A percentile compares a stretch with the other conserved stretches of the same genome.
Conservation (phyloP, 37 sponge, comb jelly and placozoan species). For the Lycopodina hypogea region DNA sequence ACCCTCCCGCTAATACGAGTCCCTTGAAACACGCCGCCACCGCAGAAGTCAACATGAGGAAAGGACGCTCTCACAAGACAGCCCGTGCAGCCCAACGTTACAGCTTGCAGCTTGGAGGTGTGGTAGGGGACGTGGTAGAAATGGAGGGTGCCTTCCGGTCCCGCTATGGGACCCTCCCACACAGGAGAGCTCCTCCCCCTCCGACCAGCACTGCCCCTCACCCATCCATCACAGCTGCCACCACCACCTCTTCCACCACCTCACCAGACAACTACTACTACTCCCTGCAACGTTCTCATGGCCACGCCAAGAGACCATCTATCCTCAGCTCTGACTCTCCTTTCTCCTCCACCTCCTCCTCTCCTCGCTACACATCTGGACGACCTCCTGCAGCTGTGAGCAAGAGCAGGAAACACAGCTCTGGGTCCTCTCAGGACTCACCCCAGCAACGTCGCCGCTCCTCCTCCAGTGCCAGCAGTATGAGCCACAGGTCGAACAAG, state of each 20-base stretch:
- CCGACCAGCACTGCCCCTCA: constrained; percentile 4
- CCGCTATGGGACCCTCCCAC: neutral
- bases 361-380: no score
- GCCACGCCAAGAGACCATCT: neutral
- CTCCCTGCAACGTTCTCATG: neutral
- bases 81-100: neutral
- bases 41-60: neutral
- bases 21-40: constrained; percentile 8
- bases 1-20: neutral
- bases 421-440: neutral
- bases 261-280: neutral
- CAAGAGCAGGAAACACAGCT: no score
- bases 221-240: neutral
- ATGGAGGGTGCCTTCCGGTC: neutral
- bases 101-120: neutral
- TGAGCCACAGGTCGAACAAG: neutral
- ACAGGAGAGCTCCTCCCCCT: constrained; percentile 10
- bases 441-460: neutral
- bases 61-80: neutral
- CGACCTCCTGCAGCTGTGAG: no score
- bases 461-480: no score
- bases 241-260: neutral
- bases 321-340: neutral
- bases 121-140: no score
- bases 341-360: neutral